These are phyloP conservation scores for Microctenopoma stevenorrisi DNA, from an alignment of 2,797 vertebrate genomes.

Conservation along the genomic window DNA sequence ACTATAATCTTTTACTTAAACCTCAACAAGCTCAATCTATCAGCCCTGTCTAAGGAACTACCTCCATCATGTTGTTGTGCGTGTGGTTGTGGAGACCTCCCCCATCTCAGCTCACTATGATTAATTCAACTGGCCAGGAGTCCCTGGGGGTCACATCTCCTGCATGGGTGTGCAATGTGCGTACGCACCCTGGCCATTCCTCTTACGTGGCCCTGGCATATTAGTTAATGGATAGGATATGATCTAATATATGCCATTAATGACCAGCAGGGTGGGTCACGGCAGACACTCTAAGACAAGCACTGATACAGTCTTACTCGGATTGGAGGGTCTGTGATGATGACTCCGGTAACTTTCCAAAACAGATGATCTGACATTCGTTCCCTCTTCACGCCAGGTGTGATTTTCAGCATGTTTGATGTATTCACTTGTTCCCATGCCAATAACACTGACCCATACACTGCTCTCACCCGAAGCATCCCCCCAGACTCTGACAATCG, in stretches of 20 bases:
- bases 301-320: neutral
- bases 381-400: too few relatives aligned
- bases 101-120: constrained; percentile 54
- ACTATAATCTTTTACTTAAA: neutral
- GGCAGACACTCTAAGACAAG: constrained; percentile 17
- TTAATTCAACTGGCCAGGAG: constrained; percentile 72
- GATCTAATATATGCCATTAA: constrained; percentile 81
- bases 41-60: neutral
- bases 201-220: constrained; percentile 65
- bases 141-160: constrained; percentile 74
- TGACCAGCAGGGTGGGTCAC: constrained; percentile 38
- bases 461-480: too few relatives aligned
- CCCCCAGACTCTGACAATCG: too few relatives aligned
- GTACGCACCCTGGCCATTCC: constrained; percentile 68
- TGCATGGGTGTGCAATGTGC: constrained; percentile 82
- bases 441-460: too few relatives aligned
- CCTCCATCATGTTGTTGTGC: constrained; percentile 10
- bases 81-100: constrained; percentile 14
- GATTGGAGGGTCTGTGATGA: too few relatives aligned
- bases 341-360: too few relatives aligned
- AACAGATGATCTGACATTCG: too few relatives aligned
- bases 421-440: too few relatives aligned
- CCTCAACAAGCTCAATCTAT: neutral
- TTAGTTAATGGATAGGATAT: constrained; percentile 79
- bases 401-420: too few relatives aligned